Percentiles rank a stretch among this genome's conserved stretches.
phyloP scores from a whole-genome alignment of 2,888 invertebrate species.

The Stenotaenia linearis region DNA sequence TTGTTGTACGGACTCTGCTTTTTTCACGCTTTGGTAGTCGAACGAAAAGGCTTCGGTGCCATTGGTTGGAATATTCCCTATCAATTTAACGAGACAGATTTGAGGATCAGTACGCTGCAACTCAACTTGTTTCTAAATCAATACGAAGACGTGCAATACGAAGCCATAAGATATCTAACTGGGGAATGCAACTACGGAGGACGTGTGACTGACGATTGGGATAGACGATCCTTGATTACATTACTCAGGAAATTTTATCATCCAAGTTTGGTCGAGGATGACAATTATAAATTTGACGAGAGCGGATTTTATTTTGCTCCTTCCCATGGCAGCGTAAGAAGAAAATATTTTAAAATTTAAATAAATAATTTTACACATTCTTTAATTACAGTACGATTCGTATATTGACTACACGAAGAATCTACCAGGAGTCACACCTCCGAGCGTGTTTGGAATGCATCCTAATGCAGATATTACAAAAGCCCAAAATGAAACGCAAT shows the following conservation, averaged over 20 bases:
- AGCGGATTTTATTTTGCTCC: slow-evolving; percentile 46
- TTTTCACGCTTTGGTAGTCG: slow-evolving; percentile 52
- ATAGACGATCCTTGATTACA: slow-evolving; percentile 50
- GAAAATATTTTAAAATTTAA: no score
- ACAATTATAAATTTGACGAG: slow-evolving; percentile 45
- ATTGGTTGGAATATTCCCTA: slow-evolving; percentile 53
- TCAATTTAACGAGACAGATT: slow-evolving; percentile 53
- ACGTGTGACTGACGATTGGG: slow-evolving; percentile 52
- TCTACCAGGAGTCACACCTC: slow-evolving; percentile 48
- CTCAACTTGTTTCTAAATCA: slow-evolving; percentile 50
- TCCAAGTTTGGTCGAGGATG: slow-evolving; percentile 43
- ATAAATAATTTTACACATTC: not conserved
- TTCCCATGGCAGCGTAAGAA: slow-evolving; percentile 45
- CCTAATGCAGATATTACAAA: slow-evolving; percentile 51
- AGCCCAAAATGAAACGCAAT: slow-evolving; percentile 49
- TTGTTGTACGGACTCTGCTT: slow-evolving; percentile 51
- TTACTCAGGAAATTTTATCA: slow-evolving; percentile 49
- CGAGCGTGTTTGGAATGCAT: slow-evolving; percentile 50
- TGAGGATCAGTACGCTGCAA: slow-evolving; percentile 50
- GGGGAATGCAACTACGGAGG: slow-evolving; percentile 54
- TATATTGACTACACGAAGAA: slow-evolving; percentile 48
- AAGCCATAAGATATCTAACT: slow-evolving; percentile 50
- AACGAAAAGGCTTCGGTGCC: slow-evolving; percentile 51
- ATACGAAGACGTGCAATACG: slow-evolving; percentile 50
- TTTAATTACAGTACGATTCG: slow-evolving; percentile 49